A percentile compares a stretch with the other conserved stretches of the same genome.
Conservation (phyloP, 2,113 vertebrate species). For the Thryonomys swinderianus region DNA sequence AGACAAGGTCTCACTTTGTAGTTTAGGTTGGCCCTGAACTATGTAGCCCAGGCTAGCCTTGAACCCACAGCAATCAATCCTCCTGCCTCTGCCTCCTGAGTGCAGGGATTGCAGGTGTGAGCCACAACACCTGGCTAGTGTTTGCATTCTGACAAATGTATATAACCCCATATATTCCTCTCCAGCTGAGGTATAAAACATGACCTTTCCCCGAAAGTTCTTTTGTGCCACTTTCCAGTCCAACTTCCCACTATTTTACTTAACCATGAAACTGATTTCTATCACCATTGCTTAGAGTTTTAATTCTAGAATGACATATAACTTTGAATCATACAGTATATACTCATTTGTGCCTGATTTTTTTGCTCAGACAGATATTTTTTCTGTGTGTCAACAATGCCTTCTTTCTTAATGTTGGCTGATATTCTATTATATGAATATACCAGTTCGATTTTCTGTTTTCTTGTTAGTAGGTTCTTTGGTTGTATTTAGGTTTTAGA, state of each 20-base stretch:
- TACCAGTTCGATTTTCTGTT: background rate
- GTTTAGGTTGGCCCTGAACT: too few species aligned
- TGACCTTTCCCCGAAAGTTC: background rate
- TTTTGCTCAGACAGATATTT: background rate
- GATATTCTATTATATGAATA: background rate
- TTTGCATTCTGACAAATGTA: background rate
- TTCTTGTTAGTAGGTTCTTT: background rate
- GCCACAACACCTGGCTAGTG: too few species aligned
- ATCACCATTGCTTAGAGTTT: background rate
- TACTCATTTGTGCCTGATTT: slow-evolving; percentile 17
- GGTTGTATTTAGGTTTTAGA: background rate
- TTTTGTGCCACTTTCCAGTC: background rate
- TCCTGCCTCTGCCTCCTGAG: too few species aligned
- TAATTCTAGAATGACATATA: background rate
- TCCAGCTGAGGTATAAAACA: background rate
- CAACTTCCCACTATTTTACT: background rate
- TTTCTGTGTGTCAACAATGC: background rate
- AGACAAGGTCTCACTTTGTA: too few species aligned
- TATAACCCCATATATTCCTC: background rate
- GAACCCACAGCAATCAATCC: too few species aligned
- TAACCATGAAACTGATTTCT: background rate
- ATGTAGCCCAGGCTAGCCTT: too few species aligned
- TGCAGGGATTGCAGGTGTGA: too few species aligned
- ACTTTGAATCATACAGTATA: background rate
- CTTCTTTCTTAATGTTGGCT: background rate